Conservation (phyloP, 1,140 invertebrate species). For the Thaumetopoea pityocampa region DNA sequence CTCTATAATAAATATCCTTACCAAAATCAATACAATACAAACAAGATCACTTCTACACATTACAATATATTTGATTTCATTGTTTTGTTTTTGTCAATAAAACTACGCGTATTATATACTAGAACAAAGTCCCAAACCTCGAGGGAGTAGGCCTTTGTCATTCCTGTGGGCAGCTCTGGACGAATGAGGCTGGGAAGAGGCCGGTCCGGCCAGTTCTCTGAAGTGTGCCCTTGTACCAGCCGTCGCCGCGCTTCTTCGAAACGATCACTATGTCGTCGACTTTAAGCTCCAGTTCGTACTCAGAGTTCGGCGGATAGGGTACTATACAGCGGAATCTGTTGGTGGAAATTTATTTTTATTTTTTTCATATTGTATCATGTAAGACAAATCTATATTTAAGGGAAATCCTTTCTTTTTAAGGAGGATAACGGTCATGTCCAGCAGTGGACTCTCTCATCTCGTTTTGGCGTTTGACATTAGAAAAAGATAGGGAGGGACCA, state of each 20-base stretch:
- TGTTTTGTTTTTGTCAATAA: no score
- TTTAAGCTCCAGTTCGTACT: constrained; percentile 92
- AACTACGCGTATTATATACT: constrained; percentile 18
- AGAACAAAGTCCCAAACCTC: constrained; percentile 28
- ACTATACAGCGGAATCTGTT: constrained; percentile 91
- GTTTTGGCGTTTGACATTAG: no score
- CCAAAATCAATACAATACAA: no score
- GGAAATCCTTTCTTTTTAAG: no score
- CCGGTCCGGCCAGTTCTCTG: constrained; percentile 93
- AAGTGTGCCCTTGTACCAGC: constrained; percentile 96
- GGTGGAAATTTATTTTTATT: constrained; percentile 11
- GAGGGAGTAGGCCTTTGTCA: constrained; percentile 29
- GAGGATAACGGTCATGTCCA: no score
- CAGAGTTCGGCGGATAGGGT: constrained; percentile 96
- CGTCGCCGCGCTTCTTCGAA: constrained; percentile 94
- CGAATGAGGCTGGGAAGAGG: constrained; percentile 95
- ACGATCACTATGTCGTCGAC: constrained; percentile 95
- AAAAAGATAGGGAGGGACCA: no score
- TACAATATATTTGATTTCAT: no score
- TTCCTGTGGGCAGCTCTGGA: constrained; percentile 78
- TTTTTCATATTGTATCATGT: not conserved
- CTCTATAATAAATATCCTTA: no score
- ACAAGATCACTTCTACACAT: not conserved
- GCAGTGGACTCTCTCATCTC: no score
- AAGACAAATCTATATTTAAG: no score